A percentile compares a stretch with the other conserved stretches of the same genome.
Conservation (phyloP, 1,140 invertebrate genomes). For the Aphis gossypii region DNA sequence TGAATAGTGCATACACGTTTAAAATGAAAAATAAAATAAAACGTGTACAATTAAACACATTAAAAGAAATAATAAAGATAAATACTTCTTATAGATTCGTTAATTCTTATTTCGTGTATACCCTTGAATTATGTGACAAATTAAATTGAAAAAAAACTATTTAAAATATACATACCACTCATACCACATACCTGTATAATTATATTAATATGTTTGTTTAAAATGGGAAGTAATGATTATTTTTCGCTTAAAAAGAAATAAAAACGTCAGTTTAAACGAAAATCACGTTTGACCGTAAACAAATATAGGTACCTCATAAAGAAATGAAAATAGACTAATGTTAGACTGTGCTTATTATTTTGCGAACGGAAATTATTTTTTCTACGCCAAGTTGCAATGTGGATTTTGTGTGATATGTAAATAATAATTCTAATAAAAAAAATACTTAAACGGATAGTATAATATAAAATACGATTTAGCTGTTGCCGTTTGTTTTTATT, state of each 20-base stretch:
- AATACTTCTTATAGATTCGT: background rate
- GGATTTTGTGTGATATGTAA: background rate
- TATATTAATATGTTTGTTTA: background rate
- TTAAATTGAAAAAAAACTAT: background rate
- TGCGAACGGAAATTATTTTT: background rate
- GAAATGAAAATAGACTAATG: background rate
- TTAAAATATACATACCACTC: background rate
- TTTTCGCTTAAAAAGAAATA: background rate
- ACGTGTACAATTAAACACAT: background rate
- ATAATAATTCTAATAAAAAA: slow-evolving; percentile 19
- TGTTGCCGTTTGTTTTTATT: slow-evolving; percentile 13
- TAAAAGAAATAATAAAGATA: background rate
- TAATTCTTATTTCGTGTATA: background rate
- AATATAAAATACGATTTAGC: background rate
- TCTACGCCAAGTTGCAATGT: background rate
- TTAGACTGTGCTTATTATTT: background rate
- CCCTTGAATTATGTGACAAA: background rate
- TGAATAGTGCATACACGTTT: background rate
- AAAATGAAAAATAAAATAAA: background rate
- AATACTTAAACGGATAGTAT: background rate
- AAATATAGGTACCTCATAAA: background rate
- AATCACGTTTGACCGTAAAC: background rate
- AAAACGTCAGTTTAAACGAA: background rate
- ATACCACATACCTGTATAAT: background rate
- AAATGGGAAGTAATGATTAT: background rate